Base-by-base conservation (phyloP, 2,888 invertebrate species). In the Pecten maximus region DNA sequence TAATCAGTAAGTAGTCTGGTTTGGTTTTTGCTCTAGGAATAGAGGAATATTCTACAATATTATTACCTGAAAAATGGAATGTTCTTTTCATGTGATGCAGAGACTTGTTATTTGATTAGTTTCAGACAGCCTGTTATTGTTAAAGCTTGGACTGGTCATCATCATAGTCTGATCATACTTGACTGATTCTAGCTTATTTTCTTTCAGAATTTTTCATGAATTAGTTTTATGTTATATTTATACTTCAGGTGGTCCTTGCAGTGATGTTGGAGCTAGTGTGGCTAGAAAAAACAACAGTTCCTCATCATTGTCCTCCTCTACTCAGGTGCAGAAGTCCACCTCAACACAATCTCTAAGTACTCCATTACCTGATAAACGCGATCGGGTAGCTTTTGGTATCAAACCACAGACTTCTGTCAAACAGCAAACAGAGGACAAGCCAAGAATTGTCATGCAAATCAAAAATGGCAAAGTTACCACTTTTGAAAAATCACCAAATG, bases 381-480 rank as follows among this genome's bases (percentile, higher is more conserved):
- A 95, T 50, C 95, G 95, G 90, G 94, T 96, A 19, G 94, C 94
- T 19, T 94, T 96, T 92, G 95, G 95, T 35, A 93, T 95, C 15
- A 94, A 94, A 48, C 95, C 95, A 23, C 74, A 88, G n/a, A 87
- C 60, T 48, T 6, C 60, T 40, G 28, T 60, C 54, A 91, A 90
- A 89, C 44, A 74, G n/a, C 89, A 87, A 23, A 16, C 74, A 19
- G 87, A 90, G 0, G 89, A 88, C 23, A 94, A 95, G 87, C 96
- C 95, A 19, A 92, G 96, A 74, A 95, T 96, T 91, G 96, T 96
- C 8, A 95, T 96, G 94, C 95, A 96, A 40, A 96, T 96, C 40
- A 96, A 96, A 91, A 93, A 96, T 92, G 96, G 96, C 12, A 96
- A 95, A 92, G 96, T 95, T 16, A 94, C 94, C 28, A 94, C 95